Base-by-base conservation (phyloP, 2,888 invertebrate genomes). In the Pterostichus madidus region DNA sequence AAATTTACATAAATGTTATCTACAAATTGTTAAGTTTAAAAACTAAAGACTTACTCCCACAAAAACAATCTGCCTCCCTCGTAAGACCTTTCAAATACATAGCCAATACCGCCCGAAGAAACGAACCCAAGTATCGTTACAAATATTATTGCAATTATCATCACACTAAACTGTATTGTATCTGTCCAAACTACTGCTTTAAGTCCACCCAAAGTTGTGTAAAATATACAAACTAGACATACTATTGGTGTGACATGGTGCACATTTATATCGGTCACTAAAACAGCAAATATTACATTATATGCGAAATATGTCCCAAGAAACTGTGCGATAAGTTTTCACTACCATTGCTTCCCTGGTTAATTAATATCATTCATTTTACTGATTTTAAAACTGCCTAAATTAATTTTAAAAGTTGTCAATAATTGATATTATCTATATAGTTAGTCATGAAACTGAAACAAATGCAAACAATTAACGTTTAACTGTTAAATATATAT, bases 141-240 rank as follows among this genome's bases (percentile, higher is more conserved):
- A 0, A 91, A 90, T 6, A 93, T 82, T n/a, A 91, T 88, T 17
- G 93, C 92, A 0, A 91, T 90, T 24, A 90, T 85, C 84, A 91
- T 91, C 0, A 93, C 91, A 31, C 92, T 88, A 35, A 93, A 91
- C 78, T 93, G 93, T 80, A 92, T 87, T 3, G 91, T 90, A 83
- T 92, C 89, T 13, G 89, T 88, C 90, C 89, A 90, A 17, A 90
- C 87, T 5, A 90, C 90, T 3, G 90, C 89, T 85, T 88, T 88
- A 13, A 90, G 86, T n/a, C 90, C 90, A 46, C 90, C 89, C 44
- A 94, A 86, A 0, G 94, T 93, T 10, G 94, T 94, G 85, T 95
- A 94, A 39, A 94, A 93, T 17, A 94, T 94, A 87, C 95, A 95
- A 0, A 93, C 91, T 1, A 93, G 88, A 85, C 94, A 94, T 8